These are phyloP conservation scores for Theonella swinhoei DNA, from an alignment of 37 sponge, comb jelly and placozoan species.

Conservation along the genomic window DNA sequence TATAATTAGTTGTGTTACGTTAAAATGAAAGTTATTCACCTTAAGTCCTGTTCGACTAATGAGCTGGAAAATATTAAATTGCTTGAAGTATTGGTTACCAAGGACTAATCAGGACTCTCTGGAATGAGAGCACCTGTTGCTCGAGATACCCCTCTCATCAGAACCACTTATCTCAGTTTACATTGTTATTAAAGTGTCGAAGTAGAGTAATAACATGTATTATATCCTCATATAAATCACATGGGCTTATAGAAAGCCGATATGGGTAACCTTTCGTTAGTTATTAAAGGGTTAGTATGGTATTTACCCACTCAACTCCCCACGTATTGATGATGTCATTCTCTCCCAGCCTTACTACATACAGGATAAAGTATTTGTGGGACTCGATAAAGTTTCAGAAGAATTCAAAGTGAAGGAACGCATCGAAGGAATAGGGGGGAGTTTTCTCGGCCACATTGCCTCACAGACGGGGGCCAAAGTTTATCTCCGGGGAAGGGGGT, in stretches of 20 bases:
- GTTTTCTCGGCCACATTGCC: conserved; percentile 77
- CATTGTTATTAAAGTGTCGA: neutral
- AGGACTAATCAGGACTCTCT: too few species aligned
- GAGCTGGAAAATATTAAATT: too few species aligned
- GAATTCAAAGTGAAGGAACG: conserved; percentile 49
- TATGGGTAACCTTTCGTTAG: too few species aligned
- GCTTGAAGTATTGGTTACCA: too few species aligned
- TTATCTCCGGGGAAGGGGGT: conserved; percentile 80
- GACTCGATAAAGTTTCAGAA: conserved; percentile 65
- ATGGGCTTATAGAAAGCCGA: too few species aligned
- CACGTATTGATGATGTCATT: neutral
- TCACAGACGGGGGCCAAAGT: conserved; percentile 66
- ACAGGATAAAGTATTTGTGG: conserved; percentile 86
- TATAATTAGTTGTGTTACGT: too few species aligned
- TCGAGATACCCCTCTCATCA: too few species aligned
- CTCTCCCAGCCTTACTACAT: conserved; percentile 72
- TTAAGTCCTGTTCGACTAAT: too few species aligned
- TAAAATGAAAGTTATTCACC: too few species aligned
- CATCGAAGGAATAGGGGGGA: conserved; percentile 60
- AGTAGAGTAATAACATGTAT: neutral
- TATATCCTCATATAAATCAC: too few species aligned
- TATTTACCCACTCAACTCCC: neutral
- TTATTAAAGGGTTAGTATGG: conserved; percentile 3
- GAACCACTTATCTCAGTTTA: neutral
- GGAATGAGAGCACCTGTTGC: too few species aligned